Conservation (phyloP, 2,797 vertebrate genomes). For the Emydoidea blandingii region DNA sequence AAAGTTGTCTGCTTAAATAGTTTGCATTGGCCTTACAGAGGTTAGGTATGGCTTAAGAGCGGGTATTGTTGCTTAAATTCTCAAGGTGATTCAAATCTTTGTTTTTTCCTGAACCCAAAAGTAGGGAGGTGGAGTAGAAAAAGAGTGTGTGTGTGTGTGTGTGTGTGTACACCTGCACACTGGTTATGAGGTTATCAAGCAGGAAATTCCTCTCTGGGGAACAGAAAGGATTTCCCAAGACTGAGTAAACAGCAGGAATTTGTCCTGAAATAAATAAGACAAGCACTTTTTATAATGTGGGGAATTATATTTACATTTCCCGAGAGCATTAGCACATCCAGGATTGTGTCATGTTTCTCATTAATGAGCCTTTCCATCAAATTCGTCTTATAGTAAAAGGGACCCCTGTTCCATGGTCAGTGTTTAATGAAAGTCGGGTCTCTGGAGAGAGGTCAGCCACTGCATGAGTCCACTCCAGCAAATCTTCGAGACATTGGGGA, state of each 20-base stretch:
- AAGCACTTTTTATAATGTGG: conserved; percentile 45
- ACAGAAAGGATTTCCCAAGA: conserved; percentile 20
- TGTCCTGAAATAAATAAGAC: conserved; percentile 63
- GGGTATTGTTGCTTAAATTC: background rate
- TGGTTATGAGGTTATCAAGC: conserved; percentile 67
- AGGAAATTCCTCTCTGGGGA: conserved; percentile 45
- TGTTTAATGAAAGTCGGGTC: conserved; percentile 21
- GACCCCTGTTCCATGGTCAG: conserved; percentile 16
- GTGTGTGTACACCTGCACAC: conserved; percentile 3
- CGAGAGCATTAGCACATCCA: conserved; percentile 36
- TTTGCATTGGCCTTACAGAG: background rate
- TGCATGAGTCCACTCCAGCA: background rate
- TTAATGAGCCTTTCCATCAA: conserved; percentile 47
- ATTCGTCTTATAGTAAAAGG: conserved; percentile 40
- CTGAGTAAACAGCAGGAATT: conserved; percentile 62
- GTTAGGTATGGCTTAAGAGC: background rate
- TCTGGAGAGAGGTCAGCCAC: background rate
- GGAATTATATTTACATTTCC: conserved; percentile 50
- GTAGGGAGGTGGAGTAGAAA: conserved; percentile 24
- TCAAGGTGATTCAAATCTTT: background rate
- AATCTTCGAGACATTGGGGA: background rate
- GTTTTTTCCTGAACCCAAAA: conserved; percentile 23
- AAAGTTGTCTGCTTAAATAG: background rate
- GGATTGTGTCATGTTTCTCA: conserved; percentile 58
- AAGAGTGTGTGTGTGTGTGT: background rate